Evolutionary conservation across 2,888 invertebrate genomes (phyloP).

Genomic region (Eucera pruinosa): DNA sequence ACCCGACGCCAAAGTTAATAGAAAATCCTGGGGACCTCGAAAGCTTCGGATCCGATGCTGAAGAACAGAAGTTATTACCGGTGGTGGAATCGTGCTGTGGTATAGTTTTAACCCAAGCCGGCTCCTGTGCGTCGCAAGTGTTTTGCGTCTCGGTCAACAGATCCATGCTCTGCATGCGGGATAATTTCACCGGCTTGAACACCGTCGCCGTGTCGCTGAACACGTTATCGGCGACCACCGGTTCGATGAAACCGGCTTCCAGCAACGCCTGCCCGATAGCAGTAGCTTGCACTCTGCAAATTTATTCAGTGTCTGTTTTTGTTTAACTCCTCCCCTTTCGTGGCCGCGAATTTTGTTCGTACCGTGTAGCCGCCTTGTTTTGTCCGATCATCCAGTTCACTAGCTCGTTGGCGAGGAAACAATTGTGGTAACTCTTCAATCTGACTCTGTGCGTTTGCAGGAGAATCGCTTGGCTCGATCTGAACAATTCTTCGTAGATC

Average conservation of each 20-base stretch:
- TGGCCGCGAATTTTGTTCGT: slow-evolving; percentile 44
- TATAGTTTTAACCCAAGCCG: slow-evolving; percentile 88
- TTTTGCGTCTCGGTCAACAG: slow-evolving; percentile 83
- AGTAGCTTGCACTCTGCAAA: slow-evolving; percentile 89
- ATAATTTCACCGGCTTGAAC: slow-evolving; percentile 84
- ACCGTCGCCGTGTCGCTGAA: slow-evolving; percentile 85
- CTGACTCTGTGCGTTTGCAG: slow-evolving; percentile 89
- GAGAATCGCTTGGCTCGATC: slow-evolving; percentile 86
- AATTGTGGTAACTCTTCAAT: slow-evolving; percentile 90
- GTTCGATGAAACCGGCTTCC: slow-evolving; percentile 91
- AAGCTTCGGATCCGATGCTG: too few relatives aligned
- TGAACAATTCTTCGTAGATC: slow-evolving; percentile 87
- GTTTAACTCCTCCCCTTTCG: neutral
- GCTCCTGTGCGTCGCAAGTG: slow-evolving; percentile 86
- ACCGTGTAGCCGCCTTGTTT: slow-evolving; percentile 91
- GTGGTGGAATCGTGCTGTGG: slow-evolving; percentile 85
- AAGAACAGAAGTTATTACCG: slow-evolving; percentile 77
- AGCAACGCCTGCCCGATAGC: slow-evolving; percentile 92
- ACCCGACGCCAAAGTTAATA: too few relatives aligned
- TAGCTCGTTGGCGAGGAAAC: slow-evolving; percentile 92
- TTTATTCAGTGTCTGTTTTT: slow-evolving; percentile 22
- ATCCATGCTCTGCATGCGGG: slow-evolving; percentile 78
- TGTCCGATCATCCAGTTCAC: slow-evolving; percentile 94
- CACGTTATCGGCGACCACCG: slow-evolving; percentile 83
- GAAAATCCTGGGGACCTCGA: too few relatives aligned